A percentile compares a stretch with the other conserved stretches of the same genome.
Conservation (phyloP, 2,797 vertebrate species). For the Lacerta agilis region DNA sequence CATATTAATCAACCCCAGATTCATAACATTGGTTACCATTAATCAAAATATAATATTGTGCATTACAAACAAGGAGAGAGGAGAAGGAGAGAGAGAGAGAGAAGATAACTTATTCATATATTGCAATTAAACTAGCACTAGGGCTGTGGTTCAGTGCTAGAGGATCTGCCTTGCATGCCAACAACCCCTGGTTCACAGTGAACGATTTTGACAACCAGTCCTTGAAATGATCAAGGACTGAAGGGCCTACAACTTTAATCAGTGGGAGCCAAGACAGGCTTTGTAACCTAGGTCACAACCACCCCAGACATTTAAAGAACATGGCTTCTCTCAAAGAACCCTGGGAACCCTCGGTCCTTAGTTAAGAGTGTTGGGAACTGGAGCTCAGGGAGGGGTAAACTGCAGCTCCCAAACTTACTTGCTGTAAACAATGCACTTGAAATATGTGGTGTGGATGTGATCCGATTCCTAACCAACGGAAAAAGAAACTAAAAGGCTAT, state of each 20-base stretch:
- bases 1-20: background rate
- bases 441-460: too few relatives aligned
- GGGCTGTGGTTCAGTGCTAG: background rate
- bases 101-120: background rate
- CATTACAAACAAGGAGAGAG: background rate
- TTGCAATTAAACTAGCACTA: background rate
- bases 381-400: too few relatives aligned
- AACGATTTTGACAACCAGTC: background rate
- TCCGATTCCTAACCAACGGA: background rate
- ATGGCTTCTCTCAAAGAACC: background rate
- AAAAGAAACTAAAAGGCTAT: background rate
- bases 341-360: too few relatives aligned
- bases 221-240: background rate
- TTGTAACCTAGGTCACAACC: too few relatives aligned
- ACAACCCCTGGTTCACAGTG: too few relatives aligned
- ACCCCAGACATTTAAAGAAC: too few relatives aligned
- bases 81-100: background rate
- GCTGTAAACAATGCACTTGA: too few relatives aligned
- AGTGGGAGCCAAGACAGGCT: background rate
- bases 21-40: background rate
- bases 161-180: too few relatives aligned
- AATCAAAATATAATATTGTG: constrained; percentile 7
- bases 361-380: too few relatives aligned
- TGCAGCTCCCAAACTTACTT: too few relatives aligned
- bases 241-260: background rate